These are phyloP conservation scores for Synergus itoensis DNA, from an alignment of 2,888 invertebrate genomes.

Conservation along the genomic window DNA sequence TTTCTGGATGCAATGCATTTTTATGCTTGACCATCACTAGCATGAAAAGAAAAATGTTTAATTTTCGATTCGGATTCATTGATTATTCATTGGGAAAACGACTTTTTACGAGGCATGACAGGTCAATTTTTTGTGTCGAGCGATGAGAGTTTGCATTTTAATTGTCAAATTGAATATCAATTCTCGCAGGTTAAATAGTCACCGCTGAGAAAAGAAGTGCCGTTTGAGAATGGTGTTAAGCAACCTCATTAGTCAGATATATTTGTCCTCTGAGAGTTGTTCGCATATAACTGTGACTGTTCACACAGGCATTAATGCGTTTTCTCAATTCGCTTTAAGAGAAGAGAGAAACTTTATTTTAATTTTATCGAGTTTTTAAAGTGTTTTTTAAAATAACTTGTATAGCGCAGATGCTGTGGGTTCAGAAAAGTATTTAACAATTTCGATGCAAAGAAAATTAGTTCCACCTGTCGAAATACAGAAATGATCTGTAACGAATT, in stretches of 20 bases:
- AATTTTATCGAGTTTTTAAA: neutral
- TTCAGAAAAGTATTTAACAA: neutral
- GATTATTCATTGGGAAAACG: too few species aligned
- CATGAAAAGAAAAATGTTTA: neutral
- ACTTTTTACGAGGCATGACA: neutral
- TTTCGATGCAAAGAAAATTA: neutral
- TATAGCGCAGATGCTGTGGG: neutral
- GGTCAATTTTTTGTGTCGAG: neutral
- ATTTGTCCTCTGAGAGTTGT: slow-evolving; percentile 5
- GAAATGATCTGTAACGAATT: neutral
- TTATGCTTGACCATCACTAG: neutral
- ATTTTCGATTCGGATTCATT: too few species aligned
- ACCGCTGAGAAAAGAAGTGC: slow-evolving; percentile 2
- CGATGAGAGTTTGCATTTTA: neutral
- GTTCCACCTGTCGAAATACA: neutral
- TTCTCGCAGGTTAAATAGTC: neutral
- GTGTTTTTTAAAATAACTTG: neutral
- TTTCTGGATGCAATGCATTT: neutral
- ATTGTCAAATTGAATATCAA: slow-evolving; percentile 19
- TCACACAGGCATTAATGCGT: neutral
- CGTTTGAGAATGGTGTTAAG: slow-evolving; percentile 20
- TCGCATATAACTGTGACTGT: slow-evolving; percentile 8
- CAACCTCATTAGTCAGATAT: slow-evolving; percentile 27
- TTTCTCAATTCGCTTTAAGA: neutral
- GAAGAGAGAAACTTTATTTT: neutral